Base-by-base conservation (phyloP, 2,113 vertebrate genomes). In the Lepisosteus oculatus region DNA sequence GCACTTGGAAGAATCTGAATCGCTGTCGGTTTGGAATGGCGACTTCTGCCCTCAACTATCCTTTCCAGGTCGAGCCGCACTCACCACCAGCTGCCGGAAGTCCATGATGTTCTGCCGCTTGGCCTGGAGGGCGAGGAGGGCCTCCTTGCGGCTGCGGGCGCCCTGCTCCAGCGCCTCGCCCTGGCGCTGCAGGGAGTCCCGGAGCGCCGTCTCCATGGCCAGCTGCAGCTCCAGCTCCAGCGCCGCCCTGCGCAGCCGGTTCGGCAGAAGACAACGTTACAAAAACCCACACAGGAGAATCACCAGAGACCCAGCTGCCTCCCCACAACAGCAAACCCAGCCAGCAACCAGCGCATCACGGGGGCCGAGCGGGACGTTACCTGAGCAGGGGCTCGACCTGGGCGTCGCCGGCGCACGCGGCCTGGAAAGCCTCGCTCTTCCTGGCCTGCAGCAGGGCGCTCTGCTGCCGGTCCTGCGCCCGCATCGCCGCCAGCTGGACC, bases 31-130 rank as follows among this genome's bases (percentile, higher is more conserved):
- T 55, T 9, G 45, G 43, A 70, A 43, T 13, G 43, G 68, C 9
- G 9, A 43, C 43, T 17, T 13, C 8, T 9, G 17, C 6, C 43
- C 9, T 55, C 3, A 14, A 44, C 43, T 14, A 17, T 8, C 3
- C 55, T 55, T 8, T 7, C 55, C n/a, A 55, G 63, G 13, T 8
- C 3, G 0, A 43, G 11, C 55, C 55, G 7, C 11, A 68, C 89
- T 81, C 65, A 93, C 93, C 88, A 94, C 90, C 42, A 89, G 84
- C 6, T 83, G 79, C 74, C 92, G 85, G 72, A 92, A 92, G 71
- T 92, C 86, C 79, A 93, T 75, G 72, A 96, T 91, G 66, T 83
- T 87, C 67, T 93, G 89, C 84, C 92, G 92, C 76, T 94, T 92
- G 61, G 81, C 80, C 55, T 81, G 90, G 2, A 96, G 88, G n/a